phyloP scores from a whole-genome alignment of 2,888 invertebrate species.

The Bimastos eiseni region DNA sequence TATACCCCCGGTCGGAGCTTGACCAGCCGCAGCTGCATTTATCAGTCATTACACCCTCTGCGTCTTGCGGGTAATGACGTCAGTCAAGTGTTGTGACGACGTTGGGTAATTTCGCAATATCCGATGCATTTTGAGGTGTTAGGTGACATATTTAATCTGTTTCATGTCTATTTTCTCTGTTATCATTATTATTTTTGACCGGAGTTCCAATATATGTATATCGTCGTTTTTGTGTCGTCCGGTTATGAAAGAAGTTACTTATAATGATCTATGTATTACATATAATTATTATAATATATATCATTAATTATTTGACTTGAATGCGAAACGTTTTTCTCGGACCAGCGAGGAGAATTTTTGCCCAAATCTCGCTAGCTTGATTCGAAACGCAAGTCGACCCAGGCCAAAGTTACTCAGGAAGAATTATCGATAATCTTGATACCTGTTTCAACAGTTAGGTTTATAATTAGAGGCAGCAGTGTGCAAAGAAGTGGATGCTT shows the following conservation, averaged over 20 bases:
- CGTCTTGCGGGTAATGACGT: background rate
- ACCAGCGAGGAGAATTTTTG: background rate
- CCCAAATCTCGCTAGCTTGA: background rate
- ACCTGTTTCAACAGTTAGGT: background rate
- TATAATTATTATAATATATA: no score
- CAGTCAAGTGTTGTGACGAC: background rate
- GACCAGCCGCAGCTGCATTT: background rate
- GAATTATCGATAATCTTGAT: background rate
- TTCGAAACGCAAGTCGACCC: background rate
- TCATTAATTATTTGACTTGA: no score
- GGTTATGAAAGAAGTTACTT: background rate
- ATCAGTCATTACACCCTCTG: background rate
- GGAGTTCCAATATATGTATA: background rate
- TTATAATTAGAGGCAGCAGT: background rate
- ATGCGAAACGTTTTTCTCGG: background rate
- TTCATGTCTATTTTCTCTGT: background rate
- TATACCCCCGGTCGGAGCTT: background rate
- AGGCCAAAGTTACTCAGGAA: background rate
- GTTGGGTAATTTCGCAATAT: background rate
- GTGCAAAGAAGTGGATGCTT: background rate
- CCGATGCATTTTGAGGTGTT: background rate
- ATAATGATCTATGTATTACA: no score
- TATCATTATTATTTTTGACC: background rate
- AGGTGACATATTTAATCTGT: background rate
- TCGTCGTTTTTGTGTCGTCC: background rate